Evolutionary conservation across 2,113 vertebrate genomes (phyloP).

Genomic region (Syngnathus floridae): DNA sequence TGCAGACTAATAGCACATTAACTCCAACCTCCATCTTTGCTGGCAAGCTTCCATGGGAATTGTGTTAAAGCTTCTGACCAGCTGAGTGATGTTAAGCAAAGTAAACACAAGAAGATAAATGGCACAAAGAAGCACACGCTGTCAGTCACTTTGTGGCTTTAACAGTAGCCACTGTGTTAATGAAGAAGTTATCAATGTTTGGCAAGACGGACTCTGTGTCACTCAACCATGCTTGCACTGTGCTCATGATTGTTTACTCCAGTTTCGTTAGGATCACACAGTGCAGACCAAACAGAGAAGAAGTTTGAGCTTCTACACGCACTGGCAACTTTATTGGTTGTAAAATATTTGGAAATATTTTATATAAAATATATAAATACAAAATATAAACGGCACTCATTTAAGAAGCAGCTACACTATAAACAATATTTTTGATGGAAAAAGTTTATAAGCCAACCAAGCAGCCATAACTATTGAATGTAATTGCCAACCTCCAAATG

Average conservation of each 20-base stretch:
- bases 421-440: too few relatives aligned
- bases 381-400: too few relatives aligned
- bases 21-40: conserved; percentile 25
- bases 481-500: conserved; percentile 15
- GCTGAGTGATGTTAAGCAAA: conserved; percentile 61
- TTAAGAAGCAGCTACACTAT: background rate
- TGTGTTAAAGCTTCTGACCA: conserved; percentile 61
- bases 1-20: conserved; percentile 54
- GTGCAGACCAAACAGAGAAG: background rate
- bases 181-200: conserved; percentile 49
- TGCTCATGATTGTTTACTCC: background rate
- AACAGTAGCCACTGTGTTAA: conserved; percentile 28
- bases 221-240: background rate
- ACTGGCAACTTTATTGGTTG: background rate
- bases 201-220: conserved; percentile 21
- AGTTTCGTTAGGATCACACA: background rate
- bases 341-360: too few relatives aligned
- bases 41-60: conserved; percentile 24
- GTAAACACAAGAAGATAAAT: conserved; percentile 66
- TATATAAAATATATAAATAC: too few relatives aligned
- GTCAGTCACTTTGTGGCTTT: conserved; percentile 23
- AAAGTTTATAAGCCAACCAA: background rate
- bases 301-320: background rate
- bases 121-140: conserved; percentile 48
- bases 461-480: background rate